Base-by-base conservation (phyloP, 2,113 vertebrate species). In the Platysteira castanea region DNA sequence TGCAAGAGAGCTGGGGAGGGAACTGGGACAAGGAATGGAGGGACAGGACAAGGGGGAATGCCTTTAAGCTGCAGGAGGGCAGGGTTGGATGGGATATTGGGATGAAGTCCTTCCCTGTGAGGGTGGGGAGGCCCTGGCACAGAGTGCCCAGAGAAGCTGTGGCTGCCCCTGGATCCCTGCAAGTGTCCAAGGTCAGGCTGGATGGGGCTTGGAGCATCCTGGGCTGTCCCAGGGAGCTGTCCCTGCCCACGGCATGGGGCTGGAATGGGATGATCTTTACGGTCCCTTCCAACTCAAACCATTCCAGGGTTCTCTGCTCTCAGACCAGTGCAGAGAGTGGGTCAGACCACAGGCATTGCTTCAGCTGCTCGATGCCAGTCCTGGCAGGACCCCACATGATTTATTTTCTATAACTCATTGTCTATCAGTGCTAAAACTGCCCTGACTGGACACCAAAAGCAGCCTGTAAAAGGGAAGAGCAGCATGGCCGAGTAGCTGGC, bases 201-300 rank as follows among this genome's bases (percentile, higher is more conserved):
- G 75, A 79, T 0, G 0, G 41, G 16, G 11, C 17, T 71, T 31
- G 37, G 33, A 59, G 27, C 23, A 17, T 0, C 11, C 23, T 46
- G 60, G 28, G 23, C 0, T 0, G 3, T 39, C 14, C n/a, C n/a
- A n/a, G 10, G 53, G 0, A 67, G 9, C 19, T 17, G 60, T 75
- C 39, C 15, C 52, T 75, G 52, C 13, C 23, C 39, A 3, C 17
- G n/a, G 39, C 37, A 52, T 33, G 8, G 18, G 3, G 7, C n/a
- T 37, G 53, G 59, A 0, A n/a, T 13, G 2, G 7, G 37, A 8
- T 44, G 26, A 3, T 4, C 7, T 41, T 46, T 30, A 10, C 0
- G 4, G 19, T 39, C 21, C 9, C 21, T 68, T 67, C 26, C 21
- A 19, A 22, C 11, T 17, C 53, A 68, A 68, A 60, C 21, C 17